phyloP scores from a whole-genome alignment of 2,113 vertebrate genomes.

The Microcebus jonahi region DNA sequence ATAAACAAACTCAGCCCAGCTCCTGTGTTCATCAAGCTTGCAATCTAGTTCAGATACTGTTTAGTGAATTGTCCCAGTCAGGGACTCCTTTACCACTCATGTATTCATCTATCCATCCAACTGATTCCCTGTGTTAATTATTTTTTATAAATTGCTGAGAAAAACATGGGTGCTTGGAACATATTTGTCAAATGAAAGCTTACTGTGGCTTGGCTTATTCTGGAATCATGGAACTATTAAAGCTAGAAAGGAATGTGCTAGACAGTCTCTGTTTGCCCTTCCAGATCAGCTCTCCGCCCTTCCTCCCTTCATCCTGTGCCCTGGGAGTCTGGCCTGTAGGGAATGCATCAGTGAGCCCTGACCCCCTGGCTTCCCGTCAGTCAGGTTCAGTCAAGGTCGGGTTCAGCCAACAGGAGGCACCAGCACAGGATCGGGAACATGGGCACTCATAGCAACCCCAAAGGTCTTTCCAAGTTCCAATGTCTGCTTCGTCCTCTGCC shows the following conservation, averaged over 20 bases:
- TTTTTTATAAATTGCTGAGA: conserved; percentile 6
- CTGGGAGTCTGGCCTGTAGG: background rate
- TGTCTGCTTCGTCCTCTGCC: background rate
- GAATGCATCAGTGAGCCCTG: background rate
- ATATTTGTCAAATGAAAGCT: background rate
- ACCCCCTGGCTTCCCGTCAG: background rate
- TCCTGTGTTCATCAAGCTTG: background rate
- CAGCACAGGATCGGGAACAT: background rate
- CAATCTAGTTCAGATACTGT: background rate
- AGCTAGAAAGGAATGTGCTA: background rate
- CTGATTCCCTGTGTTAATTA: background rate
- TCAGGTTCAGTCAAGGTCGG: background rate
- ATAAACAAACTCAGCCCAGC: background rate
- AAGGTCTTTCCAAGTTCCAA: background rate
- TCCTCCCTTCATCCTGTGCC: background rate
- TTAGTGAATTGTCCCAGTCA: background rate
- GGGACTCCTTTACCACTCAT: background rate
- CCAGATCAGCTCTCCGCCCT: background rate
- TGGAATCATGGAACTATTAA: background rate
- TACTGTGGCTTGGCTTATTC: background rate
- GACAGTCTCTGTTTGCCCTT: background rate
- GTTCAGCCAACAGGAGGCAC: background rate
- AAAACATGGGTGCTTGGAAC: background rate
- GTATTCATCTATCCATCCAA: background rate
- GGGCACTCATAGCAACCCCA: background rate